Evolutionary conservation across 2,113 vertebrate genomes (phyloP), one percentile per base, ranked within the genome.

Genomic region (Lichenostomus cassidix): DNA sequence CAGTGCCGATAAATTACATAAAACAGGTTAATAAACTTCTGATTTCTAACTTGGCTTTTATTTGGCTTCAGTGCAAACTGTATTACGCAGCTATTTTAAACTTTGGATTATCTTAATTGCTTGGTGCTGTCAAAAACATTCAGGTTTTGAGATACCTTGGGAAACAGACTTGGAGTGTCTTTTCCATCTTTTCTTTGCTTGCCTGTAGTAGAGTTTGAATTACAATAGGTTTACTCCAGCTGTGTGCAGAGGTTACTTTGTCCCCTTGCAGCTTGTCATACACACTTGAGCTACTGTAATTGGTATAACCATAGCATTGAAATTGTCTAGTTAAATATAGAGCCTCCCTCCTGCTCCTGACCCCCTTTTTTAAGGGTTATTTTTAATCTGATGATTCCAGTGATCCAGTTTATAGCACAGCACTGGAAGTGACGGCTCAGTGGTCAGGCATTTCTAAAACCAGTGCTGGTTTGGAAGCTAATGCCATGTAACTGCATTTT

Each of bases 341-440:
- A 67, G 35, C 68, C 55, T 83, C 74, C 55, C 65, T 73, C 71
- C 76, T 94, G 92, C 71, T 96, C 56, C 52, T 94, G 90, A 79
- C 88, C 89, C 85, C 74, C 44, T 88, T 93, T 96, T 95, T 93
- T 74, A 80, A 86, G 73, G 71, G 88, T 96, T 96, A 95, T 97
- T 96, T 97, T 96, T 96, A 97, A 90, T 80, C 75, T 86, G 94
- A 94, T 94, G 86, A 86, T 90, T 90, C 68, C 75, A 90, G 68
- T 88, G 95, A 86, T 94, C 95, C 83, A 92, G 71, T 96, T 93
- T 67, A 47, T n/a, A 92, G 68, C 33, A 9, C 17, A 70, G 88
- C 63, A 49, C 68, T 94, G 87, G 80, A 95, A 79, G 52, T 85
- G 53, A 53, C 3, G 3, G 80, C 83, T 88, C 86, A 94, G 50